A percentile compares a stretch with the other conserved stretches of the same genome.
Evolutionary conservation across 1,140 invertebrate species (phyloP).

Genomic region (Orius insidiosus): DNA sequence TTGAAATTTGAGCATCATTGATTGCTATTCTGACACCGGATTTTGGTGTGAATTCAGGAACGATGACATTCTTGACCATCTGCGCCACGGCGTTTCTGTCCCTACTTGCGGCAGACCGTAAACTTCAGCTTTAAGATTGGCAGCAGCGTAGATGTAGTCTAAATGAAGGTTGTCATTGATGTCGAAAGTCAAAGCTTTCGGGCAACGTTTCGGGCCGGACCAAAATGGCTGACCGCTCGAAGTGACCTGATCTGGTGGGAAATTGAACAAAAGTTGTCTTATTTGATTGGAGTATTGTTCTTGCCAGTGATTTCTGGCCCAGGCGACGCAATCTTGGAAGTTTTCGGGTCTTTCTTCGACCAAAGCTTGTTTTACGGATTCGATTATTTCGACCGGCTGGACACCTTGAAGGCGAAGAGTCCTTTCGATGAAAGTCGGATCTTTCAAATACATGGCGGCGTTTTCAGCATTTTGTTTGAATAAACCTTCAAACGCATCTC

Average conservation of each 20-base stretch:
- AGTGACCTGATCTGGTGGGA: constrained; percentile 86
- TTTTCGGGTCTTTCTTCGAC: constrained; percentile 66
- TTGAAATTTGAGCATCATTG: constrained; percentile 67
- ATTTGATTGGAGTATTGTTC: constrained; percentile 93
- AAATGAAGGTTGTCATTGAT: constrained; percentile 60
- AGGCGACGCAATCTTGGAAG: constrained; percentile 77
- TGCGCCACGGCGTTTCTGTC: constrained; percentile 50
- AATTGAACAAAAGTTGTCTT: constrained; percentile 89
- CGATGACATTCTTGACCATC: constrained; percentile 43
- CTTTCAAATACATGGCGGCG: constrained; percentile 71
- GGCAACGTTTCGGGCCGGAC: constrained; percentile 97
- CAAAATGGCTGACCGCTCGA: constrained; percentile 89
- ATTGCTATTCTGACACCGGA: constrained; percentile 86
- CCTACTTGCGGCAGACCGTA: constrained; percentile 62
- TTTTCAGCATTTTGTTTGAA: constrained; percentile 87
- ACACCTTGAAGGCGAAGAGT: constrained; percentile 72
- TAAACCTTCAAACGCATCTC: constrained; percentile 89
- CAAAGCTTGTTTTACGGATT: constrained; percentile 72
- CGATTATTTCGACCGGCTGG: constrained; percentile 78
- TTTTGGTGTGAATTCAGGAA: constrained; percentile 80
- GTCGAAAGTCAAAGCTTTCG: constrained; percentile 60
- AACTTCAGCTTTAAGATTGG: constrained; percentile 83
- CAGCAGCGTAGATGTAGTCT: constrained; percentile 81
- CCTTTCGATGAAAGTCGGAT: constrained; percentile 67
- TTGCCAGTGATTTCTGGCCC: constrained; percentile 84